Conservation (phyloP, 1,140 invertebrate species). For the Forficula auricularia region DNA sequence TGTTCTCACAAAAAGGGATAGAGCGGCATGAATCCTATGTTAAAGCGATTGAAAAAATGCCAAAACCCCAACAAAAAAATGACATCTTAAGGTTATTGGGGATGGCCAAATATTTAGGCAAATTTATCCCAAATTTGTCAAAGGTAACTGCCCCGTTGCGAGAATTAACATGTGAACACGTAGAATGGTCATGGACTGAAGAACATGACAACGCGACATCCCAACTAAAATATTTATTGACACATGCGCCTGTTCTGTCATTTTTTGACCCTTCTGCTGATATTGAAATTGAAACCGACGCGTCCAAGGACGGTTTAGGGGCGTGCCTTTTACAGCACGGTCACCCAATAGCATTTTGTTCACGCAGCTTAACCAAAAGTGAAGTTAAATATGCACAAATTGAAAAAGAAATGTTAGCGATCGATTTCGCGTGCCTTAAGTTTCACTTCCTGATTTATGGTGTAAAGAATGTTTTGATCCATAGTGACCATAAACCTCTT, state of each 20-base stretch:
- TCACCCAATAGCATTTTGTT: conserved; percentile 21
- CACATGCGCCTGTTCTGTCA: conserved; percentile 16
- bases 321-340: conserved; percentile 16
- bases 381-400: conserved; percentile 24
- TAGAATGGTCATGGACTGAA: conserved; percentile 13
- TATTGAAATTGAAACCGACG: conserved; percentile 7
- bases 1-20: conserved; percentile 1
- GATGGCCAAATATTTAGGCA: conserved; percentile 23
- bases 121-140: conserved; percentile 21
- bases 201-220: conserved; percentile 16
- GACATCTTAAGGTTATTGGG: conserved; percentile 17
- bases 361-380: conserved; percentile 11
- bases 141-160: conserved; percentile 15
- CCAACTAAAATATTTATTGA: conserved; percentile 16
- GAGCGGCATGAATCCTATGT: neutral
- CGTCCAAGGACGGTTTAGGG: conserved; percentile 12
- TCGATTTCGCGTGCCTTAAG: conserved; percentile 25
- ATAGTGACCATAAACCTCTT: conserved; percentile 29
- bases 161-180: conserved; percentile 17
- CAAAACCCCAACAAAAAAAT: neutral
- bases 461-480: conserved; percentile 24
- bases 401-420: conserved; percentile 31
- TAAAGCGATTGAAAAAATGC: neutral
- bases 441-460: conserved; percentile 25
- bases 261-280: conserved; percentile 15